Base-by-base conservation (phyloP, 2,888 invertebrate species). In the Cheilosia impressa region DNA sequence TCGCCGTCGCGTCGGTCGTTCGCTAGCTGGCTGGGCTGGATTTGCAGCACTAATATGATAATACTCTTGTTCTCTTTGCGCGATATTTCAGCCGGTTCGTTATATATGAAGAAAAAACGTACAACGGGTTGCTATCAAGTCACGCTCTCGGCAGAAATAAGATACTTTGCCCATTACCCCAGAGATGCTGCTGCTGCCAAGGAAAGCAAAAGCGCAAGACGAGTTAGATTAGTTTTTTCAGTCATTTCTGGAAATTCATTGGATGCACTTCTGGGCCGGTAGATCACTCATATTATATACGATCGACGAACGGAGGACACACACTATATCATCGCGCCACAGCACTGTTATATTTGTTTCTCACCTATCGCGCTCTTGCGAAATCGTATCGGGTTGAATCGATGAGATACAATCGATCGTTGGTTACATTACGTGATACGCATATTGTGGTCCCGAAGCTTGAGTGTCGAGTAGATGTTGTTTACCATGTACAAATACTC, bases 241-340 rank as follows among this genome's bases (percentile, higher is more conserved):
- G 85, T 85, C 85, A 85, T 85, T 85, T 85, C 85, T 85, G 85
- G 85, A 85, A 85, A 85, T 85, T 81, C 85, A 85, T 85, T 81
- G 71, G 85, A 85, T 85, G 85, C 85, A 85, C 85, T 85, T 85
- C 85, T 81, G 66, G 76, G 81, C 45, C 43, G 81, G 68, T 85
- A 85, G 81, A 85, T 85, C 76, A 85, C 52, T 81, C 66, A 38
- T 9, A 31, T 31, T 9, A 31, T 31, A 31, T 5, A 53, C 38
- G 45, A 66, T 38, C 34, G 55, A 71, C 80, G 55, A 41, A 53
- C 66, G 50, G 47, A 53, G 15, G 50, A 72, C 58, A 45, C 24
- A 71, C 47, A 78, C 77, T 77, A 53, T 17, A 69, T 63, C 31
- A 57, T 1, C 15, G 41, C 24, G 41, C 24, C 22, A 41, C 41